Percentiles rank a stretch among this genome's conserved stretches.
Evolutionary conservation across 2,797 vertebrate genomes (phyloP).

Genomic region (Remorina albescens): DNA sequence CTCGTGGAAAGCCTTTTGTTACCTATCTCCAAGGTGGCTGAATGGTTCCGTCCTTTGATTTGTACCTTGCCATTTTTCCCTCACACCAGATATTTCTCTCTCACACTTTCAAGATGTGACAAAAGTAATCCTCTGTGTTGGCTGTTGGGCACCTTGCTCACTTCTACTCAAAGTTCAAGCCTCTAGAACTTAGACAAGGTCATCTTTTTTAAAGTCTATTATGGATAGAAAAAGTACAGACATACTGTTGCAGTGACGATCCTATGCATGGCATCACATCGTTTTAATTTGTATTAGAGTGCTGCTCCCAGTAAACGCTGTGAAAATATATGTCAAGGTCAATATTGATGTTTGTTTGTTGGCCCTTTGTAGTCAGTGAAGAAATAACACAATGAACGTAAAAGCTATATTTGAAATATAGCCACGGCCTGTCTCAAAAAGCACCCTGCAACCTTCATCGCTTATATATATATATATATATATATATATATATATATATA

Average conservation of each 20-base stretch:
- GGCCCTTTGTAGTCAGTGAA: background rate
- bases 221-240: background rate
- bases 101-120: constrained; percentile 73
- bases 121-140: constrained; percentile 68
- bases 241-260: background rate
- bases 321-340: background rate
- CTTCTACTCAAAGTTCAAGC: constrained; percentile 38
- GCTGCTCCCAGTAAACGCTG: background rate
- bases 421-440: constrained; percentile 40
- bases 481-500: too few relatives aligned
- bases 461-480: too few relatives aligned
- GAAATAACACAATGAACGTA: constrained; percentile 19
- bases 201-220: constrained; percentile 20
- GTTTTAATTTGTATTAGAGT: constrained; percentile 9
- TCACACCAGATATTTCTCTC: constrained; percentile 75
- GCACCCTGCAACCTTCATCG: constrained; percentile 63
- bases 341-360: background rate
- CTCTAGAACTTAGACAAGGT: constrained; percentile 12
- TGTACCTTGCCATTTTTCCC: constrained; percentile 78
- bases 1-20: constrained; percentile 83
- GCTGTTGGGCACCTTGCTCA: constrained; percentile 42
- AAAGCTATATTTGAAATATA: constrained; percentile 36
- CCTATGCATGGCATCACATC: background rate
- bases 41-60: constrained; percentile 83
- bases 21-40: constrained; percentile 78